Percentiles rank a stretch among this genome's conserved stretches.
Evolutionary conservation across 2,888 invertebrate species (phyloP).

Genomic region (Drosophila macrospina): DNA sequence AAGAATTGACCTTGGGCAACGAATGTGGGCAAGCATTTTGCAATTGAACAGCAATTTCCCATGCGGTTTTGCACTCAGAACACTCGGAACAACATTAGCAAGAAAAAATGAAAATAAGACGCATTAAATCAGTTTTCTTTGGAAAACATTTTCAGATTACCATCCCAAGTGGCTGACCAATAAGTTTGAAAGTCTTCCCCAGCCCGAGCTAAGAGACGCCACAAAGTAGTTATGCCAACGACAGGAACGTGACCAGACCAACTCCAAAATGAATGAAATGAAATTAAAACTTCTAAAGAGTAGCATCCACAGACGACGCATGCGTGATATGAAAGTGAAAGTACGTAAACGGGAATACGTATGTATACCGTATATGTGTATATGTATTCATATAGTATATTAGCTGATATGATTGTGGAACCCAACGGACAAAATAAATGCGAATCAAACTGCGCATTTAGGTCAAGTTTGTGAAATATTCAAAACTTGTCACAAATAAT

Average conservation of each 20-base stretch:
- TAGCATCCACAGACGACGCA: conserved; percentile 47
- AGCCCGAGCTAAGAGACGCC: conserved; percentile 15
- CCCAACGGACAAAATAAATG: not conserved
- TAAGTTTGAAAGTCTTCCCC: conserved; percentile 4
- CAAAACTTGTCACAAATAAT: conserved; percentile 29
- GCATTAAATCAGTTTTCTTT: conserved; percentile 25
- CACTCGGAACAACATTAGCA: conserved; percentile 35
- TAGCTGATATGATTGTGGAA: not conserved
- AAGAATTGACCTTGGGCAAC: conserved; percentile 39
- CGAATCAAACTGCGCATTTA: conserved; percentile 69
- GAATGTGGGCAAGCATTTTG: conserved; percentile 20
- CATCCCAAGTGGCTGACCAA: not conserved
- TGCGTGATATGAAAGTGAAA: conserved; percentile 71
- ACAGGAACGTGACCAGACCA: conserved; percentile 40
- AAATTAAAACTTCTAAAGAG: conserved; percentile 21
- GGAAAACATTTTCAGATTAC: not conserved
- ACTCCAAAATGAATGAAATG: conserved; percentile 14
- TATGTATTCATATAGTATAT: not conserved
- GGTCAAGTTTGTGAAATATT: conserved; percentile 65
- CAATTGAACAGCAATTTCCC: conserved; percentile 46
- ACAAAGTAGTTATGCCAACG: conserved; percentile 41
- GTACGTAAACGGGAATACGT: conserved; percentile 46
- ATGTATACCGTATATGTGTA: conserved; percentile 6
- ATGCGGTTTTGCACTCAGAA: conserved; percentile 18
- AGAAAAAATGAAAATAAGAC: conserved; percentile 12